Percentiles rank a stretch among this genome's conserved stretches.
phyloP scores from a whole-genome alignment of 1,140 invertebrate species.

The Macrosteles quadrilineatus region DNA sequence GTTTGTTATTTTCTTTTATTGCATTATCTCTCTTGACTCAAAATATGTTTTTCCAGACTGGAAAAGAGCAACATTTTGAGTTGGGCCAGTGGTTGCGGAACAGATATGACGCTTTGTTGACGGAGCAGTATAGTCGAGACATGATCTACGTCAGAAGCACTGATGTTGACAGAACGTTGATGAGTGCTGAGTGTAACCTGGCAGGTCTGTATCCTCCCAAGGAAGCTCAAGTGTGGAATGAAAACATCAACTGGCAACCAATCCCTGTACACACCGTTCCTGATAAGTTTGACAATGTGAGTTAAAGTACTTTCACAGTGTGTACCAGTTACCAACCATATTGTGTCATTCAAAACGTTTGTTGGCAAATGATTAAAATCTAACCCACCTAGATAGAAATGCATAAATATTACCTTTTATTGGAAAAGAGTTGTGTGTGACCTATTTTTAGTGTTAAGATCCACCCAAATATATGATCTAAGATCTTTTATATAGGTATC shows the following conservation, averaged over 20 bases:
- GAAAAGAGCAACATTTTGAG: conserved; percentile 74
- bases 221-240: conserved; percentile 63
- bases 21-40: conserved; percentile 9
- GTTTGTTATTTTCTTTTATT: conserved; percentile 25
- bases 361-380: not conserved
- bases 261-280: conserved; percentile 83
- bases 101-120: conserved; percentile 58
- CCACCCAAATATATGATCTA: not conserved
- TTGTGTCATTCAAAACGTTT: not conserved
- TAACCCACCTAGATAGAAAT: not conserved
- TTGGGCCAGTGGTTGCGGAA: conserved; percentile 66
- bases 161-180: conserved; percentile 83
- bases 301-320: conserved; percentile 30
- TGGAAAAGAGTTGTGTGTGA: not conserved
- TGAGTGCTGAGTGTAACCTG: conserved; percentile 82
- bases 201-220: conserved; percentile 73
- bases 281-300: conserved; percentile 63
- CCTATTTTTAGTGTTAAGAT: not conserved
- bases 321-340: conserved; percentile 1
- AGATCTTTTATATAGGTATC: not conserved
- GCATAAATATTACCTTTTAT: not conserved
- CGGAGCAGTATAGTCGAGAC: conserved; percentile 54
- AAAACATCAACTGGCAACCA: conserved; percentile 77
- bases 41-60: conserved; percentile 56
- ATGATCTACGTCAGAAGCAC: conserved; percentile 77